phyloP scores from a whole-genome alignment of 2,113 vertebrate species.

The Brevimyrus niger region DNA sequence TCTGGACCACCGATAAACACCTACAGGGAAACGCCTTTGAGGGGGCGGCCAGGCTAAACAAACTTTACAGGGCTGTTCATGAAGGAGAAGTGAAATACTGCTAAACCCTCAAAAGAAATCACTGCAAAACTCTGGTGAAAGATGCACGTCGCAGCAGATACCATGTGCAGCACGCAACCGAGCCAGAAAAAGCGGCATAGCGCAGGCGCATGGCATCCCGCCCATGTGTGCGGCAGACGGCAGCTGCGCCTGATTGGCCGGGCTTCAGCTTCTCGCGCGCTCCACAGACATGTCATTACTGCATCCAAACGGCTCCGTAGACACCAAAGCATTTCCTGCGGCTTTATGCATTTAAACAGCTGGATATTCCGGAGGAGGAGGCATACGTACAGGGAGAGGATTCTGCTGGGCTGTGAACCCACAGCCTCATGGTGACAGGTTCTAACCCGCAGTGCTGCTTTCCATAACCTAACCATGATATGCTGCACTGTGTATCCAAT shows the following conservation, averaged over 20 bases:
- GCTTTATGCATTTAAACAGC: neutral
- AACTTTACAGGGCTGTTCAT: neutral
- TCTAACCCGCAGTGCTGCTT: neutral
- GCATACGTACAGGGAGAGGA: neutral
- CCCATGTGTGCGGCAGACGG: conserved; percentile 38
- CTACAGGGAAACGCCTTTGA: conserved; percentile 1
- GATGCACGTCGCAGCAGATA: conserved; percentile 32
- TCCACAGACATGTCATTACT: neutral
- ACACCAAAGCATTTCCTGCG: neutral
- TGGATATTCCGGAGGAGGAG: neutral
- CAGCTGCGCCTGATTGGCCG: conserved; percentile 32
- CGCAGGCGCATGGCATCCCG: conserved; percentile 30
- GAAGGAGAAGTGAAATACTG: conserved; percentile 16
- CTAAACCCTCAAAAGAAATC: conserved; percentile 42
- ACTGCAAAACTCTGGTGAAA: conserved; percentile 35
- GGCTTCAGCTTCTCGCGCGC: conserved; percentile 8
- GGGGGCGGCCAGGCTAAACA: too few relatives aligned
- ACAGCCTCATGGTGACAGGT: neutral
- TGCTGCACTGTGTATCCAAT: neutral
- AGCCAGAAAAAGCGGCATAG: conserved; percentile 32
- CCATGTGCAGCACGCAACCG: conserved; percentile 22
- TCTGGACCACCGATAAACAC: conserved; percentile 29
- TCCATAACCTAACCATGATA: neutral
- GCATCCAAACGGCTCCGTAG: neutral
- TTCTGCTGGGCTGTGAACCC: neutral